Evolutionary conservation across 2,888 invertebrate species (phyloP).

Genomic region (Coelopa pilipes): DNA sequence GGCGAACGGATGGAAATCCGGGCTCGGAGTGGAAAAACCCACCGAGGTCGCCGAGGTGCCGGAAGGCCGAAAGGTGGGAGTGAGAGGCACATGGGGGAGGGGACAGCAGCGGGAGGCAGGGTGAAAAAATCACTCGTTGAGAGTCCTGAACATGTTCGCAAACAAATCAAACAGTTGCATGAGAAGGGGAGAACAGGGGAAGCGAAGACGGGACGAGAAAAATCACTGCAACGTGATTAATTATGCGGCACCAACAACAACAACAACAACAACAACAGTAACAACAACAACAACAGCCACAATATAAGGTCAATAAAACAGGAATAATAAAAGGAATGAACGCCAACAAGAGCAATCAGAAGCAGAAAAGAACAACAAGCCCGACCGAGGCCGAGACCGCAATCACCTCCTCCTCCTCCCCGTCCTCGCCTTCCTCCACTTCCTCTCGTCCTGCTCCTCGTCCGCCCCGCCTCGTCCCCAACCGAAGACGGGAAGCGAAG

Average conservation of each 20-base stretch:
- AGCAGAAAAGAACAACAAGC: neutral
- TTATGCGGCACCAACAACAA: constrained; percentile 29
- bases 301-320: constrained; percentile 23
- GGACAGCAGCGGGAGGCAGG: no score
- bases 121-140: no score
- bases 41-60: no score
- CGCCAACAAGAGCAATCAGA: neutral
- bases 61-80: no score
- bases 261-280: neutral
- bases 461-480: no score
- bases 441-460: no score
- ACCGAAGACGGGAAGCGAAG: no score
- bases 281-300: neutral
- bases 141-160: neutral
- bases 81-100: no score
- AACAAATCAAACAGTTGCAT: neutral
- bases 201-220: neutral
- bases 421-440: no score
- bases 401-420: no score
- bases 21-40: no score
- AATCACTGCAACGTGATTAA: constrained; percentile 33
- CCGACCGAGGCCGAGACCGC: neutral
- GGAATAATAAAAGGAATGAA: neutral
- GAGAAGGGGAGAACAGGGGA: neutral
- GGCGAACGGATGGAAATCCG: no score